A percentile compares a stretch with the other conserved stretches of the same genome.
Evolutionary conservation across 2,888 invertebrate species (phyloP).

Genomic region (Conchocele bisecta): DNA sequence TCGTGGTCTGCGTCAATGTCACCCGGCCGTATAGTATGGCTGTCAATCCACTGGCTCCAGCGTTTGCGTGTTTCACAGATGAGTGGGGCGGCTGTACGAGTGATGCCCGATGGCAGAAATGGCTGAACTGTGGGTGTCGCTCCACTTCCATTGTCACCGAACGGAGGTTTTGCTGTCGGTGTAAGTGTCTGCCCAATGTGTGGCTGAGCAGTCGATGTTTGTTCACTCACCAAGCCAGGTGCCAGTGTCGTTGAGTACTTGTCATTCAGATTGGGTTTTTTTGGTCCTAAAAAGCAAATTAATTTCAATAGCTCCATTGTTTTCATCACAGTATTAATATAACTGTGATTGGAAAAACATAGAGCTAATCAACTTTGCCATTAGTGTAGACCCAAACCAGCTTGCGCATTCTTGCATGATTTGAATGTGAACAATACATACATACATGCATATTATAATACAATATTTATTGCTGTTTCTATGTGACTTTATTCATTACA

Average conservation of each 20-base stretch:
- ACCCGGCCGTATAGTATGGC: slow-evolving; percentile 18
- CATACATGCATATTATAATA: too few species aligned
- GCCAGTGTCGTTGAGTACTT: not conserved
- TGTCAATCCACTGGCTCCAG: slow-evolving; percentile 53
- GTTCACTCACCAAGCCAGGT: slow-evolving; percentile 13
- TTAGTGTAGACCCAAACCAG: too few species aligned
- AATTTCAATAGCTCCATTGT: too few species aligned
- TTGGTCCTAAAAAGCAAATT: slow-evolving; percentile 8
- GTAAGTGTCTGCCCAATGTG: slow-evolving; percentile 3
- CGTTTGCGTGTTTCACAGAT: slow-evolving; percentile 31
- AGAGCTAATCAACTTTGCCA: too few species aligned
- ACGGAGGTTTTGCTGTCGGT: slow-evolving; percentile 45
- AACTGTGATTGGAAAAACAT: too few species aligned
- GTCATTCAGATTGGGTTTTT: not conserved
- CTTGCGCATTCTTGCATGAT: too few species aligned
- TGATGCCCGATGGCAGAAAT: not conserved
- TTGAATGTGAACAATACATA: too few species aligned
- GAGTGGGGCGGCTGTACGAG: slow-evolving; percentile 16
- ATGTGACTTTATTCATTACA: too few species aligned
- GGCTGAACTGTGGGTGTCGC: slow-evolving; percentile 52
- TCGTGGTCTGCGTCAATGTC: slow-evolving; percentile 55
- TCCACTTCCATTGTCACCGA: slow-evolving; percentile 15
- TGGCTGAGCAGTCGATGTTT: slow-evolving; percentile 14
- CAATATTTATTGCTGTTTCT: too few species aligned
- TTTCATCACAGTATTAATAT: too few species aligned